Evolutionary conservation across 2,888 invertebrate genomes (phyloP).

Genomic region (Erebia epiphron): DNA sequence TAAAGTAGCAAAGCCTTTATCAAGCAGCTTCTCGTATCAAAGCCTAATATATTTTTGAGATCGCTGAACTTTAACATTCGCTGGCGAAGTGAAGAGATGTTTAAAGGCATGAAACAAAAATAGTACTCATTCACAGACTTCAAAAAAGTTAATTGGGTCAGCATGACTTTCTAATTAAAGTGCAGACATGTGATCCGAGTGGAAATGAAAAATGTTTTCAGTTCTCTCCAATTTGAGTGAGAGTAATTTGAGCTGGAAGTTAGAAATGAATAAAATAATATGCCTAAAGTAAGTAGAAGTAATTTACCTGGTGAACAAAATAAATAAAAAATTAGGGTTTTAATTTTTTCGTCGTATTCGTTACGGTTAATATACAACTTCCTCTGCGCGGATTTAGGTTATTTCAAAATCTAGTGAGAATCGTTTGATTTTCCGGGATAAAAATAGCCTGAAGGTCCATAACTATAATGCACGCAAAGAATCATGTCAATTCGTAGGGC

Average conservation of each 20-base stretch:
- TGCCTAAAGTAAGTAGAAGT: not conserved
- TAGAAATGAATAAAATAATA: not conserved
- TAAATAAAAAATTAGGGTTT: not conserved
- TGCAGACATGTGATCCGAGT: slow-evolving; percentile 22
- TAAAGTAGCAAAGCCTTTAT: no score
- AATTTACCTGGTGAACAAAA: not conserved
- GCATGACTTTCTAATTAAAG: slow-evolving; percentile 23
- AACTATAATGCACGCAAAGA: no score
- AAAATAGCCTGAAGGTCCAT: no score
- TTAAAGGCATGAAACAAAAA: not conserved
- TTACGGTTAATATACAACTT: no score
- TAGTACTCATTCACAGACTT: not conserved
- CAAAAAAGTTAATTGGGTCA: slow-evolving; percentile 20
- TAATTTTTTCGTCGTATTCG: not conserved
- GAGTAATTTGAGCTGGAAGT: slow-evolving; percentile 6
- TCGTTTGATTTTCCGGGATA: no score
- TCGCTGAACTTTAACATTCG: no score
- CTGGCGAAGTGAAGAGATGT: not conserved
- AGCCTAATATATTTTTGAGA: no score
- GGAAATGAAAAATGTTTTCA: slow-evolving; percentile 11
- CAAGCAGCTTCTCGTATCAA: no score
- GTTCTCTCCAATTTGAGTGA: slow-evolving; percentile 9
- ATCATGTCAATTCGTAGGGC: no score
- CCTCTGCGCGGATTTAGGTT: no score
- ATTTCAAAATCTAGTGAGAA: no score